Evolutionary conservation across 2,113 vertebrate species (phyloP), one percentile per base, ranked within the genome.

Genomic region (Sebastes schlegelii): DNA sequence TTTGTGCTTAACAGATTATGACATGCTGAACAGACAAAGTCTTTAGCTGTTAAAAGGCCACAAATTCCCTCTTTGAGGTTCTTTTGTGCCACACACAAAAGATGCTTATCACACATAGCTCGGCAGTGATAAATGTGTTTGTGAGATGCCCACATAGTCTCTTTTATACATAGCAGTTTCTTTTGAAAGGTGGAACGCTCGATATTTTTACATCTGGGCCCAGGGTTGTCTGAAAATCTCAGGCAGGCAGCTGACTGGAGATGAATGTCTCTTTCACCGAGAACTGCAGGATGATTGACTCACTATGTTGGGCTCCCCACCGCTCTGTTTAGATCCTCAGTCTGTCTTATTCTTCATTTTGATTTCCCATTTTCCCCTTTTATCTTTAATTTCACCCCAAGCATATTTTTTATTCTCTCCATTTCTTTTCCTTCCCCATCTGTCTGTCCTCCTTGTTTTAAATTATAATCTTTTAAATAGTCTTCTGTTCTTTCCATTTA

Each of bases 201-300:
- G 40, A 0, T 63, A 21, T 77, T 86, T 82, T 76, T 64, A 73
- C 66, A 76, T 66, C 54, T 71, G 52, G 42, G 40, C 13, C 1
- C 42, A 17, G 60, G 23, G 23, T 6, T 54, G 34, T 34, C 34
- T 34, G 16, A 48, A 75, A 62, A 46, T 51, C 61, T 71, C 26
- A 11, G 48, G n/a, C 52, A 74, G 42, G 60, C 52, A 43, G 40
- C 49, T 77, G 67, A 57, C 51, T 65, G 55, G 66, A 85, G 69
- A 86, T 74, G 23, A 77, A 80, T 60, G 55, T 65, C 34, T 80
- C 52, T 72, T 63, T 79, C 23, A 77, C 8, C 17, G 54, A 16
- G 16, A 62, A 60, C 82, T 51, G 51, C 55, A 34, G 74, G 34
- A 85, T 76, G 1, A 82, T 79, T 65, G 57, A 77, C 1, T 68